Evolutionary conservation across 2,113 vertebrate species (phyloP).

Genomic region (Arizona elegans): DNA sequence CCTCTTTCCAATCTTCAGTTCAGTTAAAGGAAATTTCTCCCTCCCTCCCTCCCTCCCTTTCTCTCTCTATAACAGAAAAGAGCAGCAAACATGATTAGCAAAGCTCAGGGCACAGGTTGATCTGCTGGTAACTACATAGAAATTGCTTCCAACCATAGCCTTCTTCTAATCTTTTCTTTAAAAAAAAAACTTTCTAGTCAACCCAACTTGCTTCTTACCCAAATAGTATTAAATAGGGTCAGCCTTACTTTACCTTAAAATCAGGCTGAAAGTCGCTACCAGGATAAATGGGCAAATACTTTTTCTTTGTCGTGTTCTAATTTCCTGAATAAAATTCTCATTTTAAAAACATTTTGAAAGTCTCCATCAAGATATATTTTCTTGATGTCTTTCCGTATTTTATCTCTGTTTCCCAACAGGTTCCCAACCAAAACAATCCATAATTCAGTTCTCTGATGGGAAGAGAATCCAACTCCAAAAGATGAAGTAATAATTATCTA

Average conservation of each 20-base stretch:
- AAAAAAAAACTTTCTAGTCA: background rate
- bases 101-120: background rate
- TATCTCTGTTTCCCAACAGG: background rate
- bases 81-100: background rate
- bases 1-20: background rate
- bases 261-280: background rate
- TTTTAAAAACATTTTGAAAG: background rate
- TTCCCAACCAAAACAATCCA: background rate
- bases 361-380: background rate
- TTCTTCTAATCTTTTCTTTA: background rate
- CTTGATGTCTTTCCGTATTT: background rate
- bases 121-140: background rate
- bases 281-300: background rate
- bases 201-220: background rate
- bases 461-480: background rate
- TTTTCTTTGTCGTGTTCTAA: background rate
- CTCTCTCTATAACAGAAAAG: background rate
- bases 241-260: background rate
- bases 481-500: slow-evolving; percentile 6
- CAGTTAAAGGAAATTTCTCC: background rate
- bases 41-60: no score
- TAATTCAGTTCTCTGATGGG: background rate
- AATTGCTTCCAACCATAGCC: background rate
- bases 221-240: background rate
- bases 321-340: background rate